A percentile compares a stretch with the other conserved stretches of the same genome.
Evolutionary conservation across 2,797 vertebrate species (phyloP).

Genomic region (Thripadectes ignobilis): DNA sequence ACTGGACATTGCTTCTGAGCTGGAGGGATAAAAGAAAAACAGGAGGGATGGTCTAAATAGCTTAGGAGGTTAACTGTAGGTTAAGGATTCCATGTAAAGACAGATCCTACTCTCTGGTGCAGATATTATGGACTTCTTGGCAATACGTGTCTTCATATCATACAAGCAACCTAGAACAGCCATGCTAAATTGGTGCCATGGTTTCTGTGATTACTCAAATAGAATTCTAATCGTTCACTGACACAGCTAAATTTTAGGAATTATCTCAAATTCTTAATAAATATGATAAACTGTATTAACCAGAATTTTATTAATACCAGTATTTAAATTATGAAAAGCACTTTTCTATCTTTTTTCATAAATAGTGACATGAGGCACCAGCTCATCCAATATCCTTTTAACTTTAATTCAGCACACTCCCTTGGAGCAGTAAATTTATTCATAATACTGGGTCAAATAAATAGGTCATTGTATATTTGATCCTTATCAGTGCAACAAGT

Average conservation of each 20-base stretch:
- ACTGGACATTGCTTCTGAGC: constrained; percentile 15
- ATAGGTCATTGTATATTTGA: not conserved
- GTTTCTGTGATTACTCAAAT: not conserved
- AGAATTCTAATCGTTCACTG: not conserved
- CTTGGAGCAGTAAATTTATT: not conserved
- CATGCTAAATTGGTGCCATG: not conserved
- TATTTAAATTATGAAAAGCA: not conserved
- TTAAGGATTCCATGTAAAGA: not conserved
- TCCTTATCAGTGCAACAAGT: not conserved
- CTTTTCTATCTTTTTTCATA: not conserved
- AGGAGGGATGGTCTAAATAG: not conserved
- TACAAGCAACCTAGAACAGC: not conserved
- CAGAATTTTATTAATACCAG: not conserved
- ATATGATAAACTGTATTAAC: not conserved
- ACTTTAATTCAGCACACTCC: not conserved
- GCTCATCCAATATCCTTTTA: not conserved
- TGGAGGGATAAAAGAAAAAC: constrained; percentile 9
- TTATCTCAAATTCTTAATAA: not conserved
- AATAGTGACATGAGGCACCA: not conserved
- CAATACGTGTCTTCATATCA: not conserved
- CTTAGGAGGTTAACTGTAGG: not conserved
- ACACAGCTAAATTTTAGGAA: not conserved
- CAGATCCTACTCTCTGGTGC: not conserved
- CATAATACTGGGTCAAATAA: not conserved
- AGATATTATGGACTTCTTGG: not conserved